Base-by-base conservation (phyloP, 2,113 vertebrate species). In the Heteronetta atricapilla region DNA sequence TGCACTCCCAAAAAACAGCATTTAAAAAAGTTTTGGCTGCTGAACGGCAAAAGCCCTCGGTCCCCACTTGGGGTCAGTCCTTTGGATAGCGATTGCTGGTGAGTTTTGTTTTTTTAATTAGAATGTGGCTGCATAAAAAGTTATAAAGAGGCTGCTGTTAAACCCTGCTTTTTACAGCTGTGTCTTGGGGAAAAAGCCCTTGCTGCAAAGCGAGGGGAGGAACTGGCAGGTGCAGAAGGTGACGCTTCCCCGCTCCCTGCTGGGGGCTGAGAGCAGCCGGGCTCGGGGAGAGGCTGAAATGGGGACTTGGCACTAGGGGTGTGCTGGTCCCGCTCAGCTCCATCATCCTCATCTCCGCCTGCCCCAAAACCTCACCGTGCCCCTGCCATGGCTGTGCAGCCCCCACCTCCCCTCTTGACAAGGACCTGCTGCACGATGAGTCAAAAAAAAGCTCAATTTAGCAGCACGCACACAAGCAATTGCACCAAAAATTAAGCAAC, bases 81-180 rank as follows among this genome's bases (percentile, higher is more conserved):
- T 91, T 83, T 90, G 68, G 89, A 95, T 95, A 94, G 85, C 34
- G 90, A 86, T 94, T 95, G 93, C 66, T 90, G 63, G 84, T 3
- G 10, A 78, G 76, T 83, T 93, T 94, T 88, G 40, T 5, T 69
- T 92, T 92, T 88, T 92, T 94, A 97, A 92, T 92, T 88, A 95
- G 81, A 94, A 78, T 52, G 56, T 59, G 86, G 50, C 93, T 89
- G 46, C 38, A 78, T 62, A 82, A 82, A 82, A 88, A 21, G 20
- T 77, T 90, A 92, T 56, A 88, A 92, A 86, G 75, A 46, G 66
- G 21, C 64, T 31, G 0, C 55, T 90, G 69, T 79, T 79, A 82
- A 93, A 72, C 67, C 50, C 6, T 3, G 40, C n/a, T 63, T 89
- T 81, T 92, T 82, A 79, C 44, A 85, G 76, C 46, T 55, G 42